Base-by-base conservation (phyloP, 2,797 vertebrate genomes). In the Eospalax fontanierii region DNA sequence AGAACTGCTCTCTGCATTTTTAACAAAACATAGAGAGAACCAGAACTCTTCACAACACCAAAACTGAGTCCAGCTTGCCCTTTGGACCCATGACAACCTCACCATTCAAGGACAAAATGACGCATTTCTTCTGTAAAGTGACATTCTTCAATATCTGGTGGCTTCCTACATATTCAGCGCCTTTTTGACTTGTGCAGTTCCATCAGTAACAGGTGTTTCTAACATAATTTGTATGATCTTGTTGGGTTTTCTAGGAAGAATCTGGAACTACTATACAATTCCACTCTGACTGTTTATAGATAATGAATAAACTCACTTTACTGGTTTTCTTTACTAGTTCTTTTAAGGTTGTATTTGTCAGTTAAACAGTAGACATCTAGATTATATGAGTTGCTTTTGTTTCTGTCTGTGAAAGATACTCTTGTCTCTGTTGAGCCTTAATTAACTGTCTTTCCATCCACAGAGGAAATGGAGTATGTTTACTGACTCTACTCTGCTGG, bases 121-220 rank as follows among this genome's bases (percentile, higher is more conserved):
- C 43, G 99, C 99, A 1, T 98, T 99, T 99, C 96, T 99, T 99
- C 97, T 99, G 98, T 59, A 99, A 98, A 14, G 99, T 97, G 4
- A 99, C 99, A 0, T 99, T 99, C 97, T 99, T 98, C 96, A 99
- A 98, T 99, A 99, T 97, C 99, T 99, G 98, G 98, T 99, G 78
- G 98, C 99, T 98, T 99, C 99, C 88, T 99, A 99, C 96, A 99
- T 99, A 98, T 99, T 98, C 99, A 99, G 99, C 88, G 98, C 99
- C 89, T 99, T 99, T 97, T 99, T 99, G 97, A 99, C 98, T 97
- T 99, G 98, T 4, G 99, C 98, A 0, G 99, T 99, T 98, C 99
- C 99, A 86, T 99, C 99, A 30, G 40, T 71, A 43, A 26, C 76
- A 46, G 40, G 24, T 43, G 99, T 99, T 99, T 99, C 99, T 99